Conservation (phyloP, 2,797 vertebrate genomes). For the Hozukius guyotensis region DNA sequence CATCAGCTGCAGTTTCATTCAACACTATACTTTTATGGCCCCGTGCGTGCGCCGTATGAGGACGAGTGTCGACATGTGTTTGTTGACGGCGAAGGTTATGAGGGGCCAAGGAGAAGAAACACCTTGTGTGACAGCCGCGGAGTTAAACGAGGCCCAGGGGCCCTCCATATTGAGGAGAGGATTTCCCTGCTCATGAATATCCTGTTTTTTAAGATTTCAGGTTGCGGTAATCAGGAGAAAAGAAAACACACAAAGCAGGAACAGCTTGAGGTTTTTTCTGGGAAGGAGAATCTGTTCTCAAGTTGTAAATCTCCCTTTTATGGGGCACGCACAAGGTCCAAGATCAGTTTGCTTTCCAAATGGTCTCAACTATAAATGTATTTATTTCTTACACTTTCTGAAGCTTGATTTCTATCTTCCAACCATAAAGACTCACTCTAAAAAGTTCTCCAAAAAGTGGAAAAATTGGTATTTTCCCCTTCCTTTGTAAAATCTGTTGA, state of each 20-base stretch:
- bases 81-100: conserved; percentile 52
- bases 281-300: conserved; percentile 61
- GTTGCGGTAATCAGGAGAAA: conserved; percentile 58
- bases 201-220: conserved; percentile 65
- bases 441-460: background rate
- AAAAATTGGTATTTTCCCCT: background rate
- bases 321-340: conserved; percentile 37
- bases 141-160: conserved; percentile 65
- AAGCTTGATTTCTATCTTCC: conserved; percentile 18
- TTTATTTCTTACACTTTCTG: conserved; percentile 37
- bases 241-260: conserved; percentile 47
- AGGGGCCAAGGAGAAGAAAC: conserved; percentile 65
- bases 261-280: conserved; percentile 57
- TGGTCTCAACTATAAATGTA: conserved; percentile 37
- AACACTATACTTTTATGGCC: background rate
- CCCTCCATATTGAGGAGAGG: conserved; percentile 61
- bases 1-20: background rate
- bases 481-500: conserved; percentile 16
- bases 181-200: conserved; percentile 76
- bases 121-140: conserved; percentile 49
- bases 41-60: background rate
- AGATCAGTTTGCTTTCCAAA: conserved; percentile 48
- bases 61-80: conserved; percentile 47
- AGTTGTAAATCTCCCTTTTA: conserved; percentile 72
- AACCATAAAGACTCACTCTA: background rate